These are phyloP conservation scores for Colletes gigas DNA, from an alignment of 1,140 invertebrate genomes.

Conservation along the genomic window DNA sequence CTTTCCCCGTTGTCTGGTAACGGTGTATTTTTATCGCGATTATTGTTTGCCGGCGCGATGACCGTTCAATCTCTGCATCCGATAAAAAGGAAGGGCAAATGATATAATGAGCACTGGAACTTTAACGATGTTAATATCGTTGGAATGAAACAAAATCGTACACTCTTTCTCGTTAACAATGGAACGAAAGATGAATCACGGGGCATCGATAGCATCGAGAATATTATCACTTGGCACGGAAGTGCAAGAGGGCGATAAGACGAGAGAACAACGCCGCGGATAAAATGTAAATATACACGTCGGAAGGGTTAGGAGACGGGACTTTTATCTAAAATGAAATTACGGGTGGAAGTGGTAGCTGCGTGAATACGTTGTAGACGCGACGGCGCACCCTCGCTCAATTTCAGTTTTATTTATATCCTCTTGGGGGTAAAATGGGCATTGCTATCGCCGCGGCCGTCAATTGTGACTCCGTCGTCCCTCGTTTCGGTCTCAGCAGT, in stretches of 20 bases:
- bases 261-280: conserved; percentile 1
- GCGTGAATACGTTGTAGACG: conserved; percentile 60
- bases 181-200: neutral
- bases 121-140: too few relatives aligned
- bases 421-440: conserved; percentile 51
- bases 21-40: neutral
- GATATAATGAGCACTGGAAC: too few relatives aligned
- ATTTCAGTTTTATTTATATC: conserved; percentile 65
- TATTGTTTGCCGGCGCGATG: neutral
- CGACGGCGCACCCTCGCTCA: conserved; percentile 39
- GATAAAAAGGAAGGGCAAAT: too few relatives aligned
- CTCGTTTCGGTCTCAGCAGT: conserved; percentile 32
- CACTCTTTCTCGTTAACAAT: too few relatives aligned
- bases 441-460: conserved; percentile 47
- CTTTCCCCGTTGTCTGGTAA: neutral
- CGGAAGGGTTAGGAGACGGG: conserved; percentile 39
- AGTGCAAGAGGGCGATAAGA: neutral
- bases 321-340: conserved; percentile 63
- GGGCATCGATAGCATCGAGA: neutral
- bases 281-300: conserved; percentile 45
- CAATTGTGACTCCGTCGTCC: conserved; percentile 58
- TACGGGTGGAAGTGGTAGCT: conserved; percentile 39
- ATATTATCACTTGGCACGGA: neutral
- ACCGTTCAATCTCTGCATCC: neutral
- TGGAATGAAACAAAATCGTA: too few relatives aligned